Evolutionary conservation across 2,888 invertebrate genomes (phyloP).

Genomic region (Lomographa bimaculata): DNA sequence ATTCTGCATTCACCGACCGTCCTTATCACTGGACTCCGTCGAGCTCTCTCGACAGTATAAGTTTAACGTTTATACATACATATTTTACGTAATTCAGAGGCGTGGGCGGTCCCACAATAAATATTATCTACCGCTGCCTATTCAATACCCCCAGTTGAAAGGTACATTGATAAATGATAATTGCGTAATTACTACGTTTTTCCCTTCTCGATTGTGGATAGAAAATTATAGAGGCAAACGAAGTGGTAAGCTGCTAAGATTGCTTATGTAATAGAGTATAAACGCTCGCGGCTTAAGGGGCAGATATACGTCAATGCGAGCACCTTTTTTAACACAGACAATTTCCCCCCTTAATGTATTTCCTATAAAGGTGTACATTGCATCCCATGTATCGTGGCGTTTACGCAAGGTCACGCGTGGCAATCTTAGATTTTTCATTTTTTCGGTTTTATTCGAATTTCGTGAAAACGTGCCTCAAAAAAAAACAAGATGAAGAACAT

Average conservation of each 20-base stretch:
- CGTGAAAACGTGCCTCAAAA: too few relatives aligned
- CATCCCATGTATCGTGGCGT: too few relatives aligned
- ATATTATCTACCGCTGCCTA: conserved; percentile 22
- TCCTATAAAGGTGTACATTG: too few relatives aligned
- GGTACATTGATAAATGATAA: conserved; percentile 6
- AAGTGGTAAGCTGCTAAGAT: conserved; percentile 15
- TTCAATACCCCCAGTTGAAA: conserved; percentile 14
- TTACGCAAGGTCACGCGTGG: too few relatives aligned
- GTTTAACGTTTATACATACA: conserved; percentile 28
- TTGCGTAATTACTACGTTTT: conserved; percentile 20
- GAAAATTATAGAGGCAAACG: conserved; percentile 18
- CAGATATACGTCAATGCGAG: too few relatives aligned
- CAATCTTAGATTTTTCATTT: too few relatives aligned
- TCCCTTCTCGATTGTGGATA: conserved; percentile 4
- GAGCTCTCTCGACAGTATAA: conserved; percentile 24
- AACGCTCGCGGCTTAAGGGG: too few relatives aligned
- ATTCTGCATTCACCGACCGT: conserved; percentile 22
- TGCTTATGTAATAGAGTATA: conserved; percentile 16
- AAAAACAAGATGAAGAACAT: too few relatives aligned
- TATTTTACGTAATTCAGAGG: conserved; percentile 20
- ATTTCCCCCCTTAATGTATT: too few relatives aligned
- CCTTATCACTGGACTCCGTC: conserved; percentile 21
- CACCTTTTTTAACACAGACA: too few relatives aligned
- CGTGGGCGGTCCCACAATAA: conserved; percentile 20
- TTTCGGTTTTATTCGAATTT: too few relatives aligned